These are phyloP conservation scores for Argyra leucocephala DNA, from an alignment of 2,888 invertebrate genomes.

Conservation along the genomic window DNA sequence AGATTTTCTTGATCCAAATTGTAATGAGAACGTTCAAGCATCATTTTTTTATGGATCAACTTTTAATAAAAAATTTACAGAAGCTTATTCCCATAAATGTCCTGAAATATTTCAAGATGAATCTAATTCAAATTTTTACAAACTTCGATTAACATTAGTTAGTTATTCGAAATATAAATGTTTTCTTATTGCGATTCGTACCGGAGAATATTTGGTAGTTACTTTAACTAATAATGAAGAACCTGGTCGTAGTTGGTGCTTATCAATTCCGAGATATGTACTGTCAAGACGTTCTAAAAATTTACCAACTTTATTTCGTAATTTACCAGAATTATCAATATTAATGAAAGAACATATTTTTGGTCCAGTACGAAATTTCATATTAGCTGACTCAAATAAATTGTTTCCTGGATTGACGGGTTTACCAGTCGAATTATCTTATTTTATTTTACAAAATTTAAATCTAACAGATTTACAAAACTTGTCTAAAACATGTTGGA, in stretches of 20 bases:
- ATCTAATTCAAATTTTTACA: conserved; percentile 11
- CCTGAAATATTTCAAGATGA: neutral
- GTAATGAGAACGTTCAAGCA: conserved; percentile 20
- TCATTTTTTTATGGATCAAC: conserved; percentile 21
- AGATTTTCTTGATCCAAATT: conserved; percentile 12
- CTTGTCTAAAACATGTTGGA: conserved; percentile 19
- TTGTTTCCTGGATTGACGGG: conserved; percentile 40
- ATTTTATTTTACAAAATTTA: conserved; percentile 30
- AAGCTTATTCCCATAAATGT: neutral
- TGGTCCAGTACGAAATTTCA: conserved; percentile 48
- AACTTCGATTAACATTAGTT: conserved; percentile 14
- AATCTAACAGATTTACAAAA: conserved; percentile 13
- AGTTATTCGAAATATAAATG: conserved; percentile 17
- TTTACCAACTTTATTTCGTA: conserved; percentile 31
- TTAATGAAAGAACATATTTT: conserved; percentile 49
- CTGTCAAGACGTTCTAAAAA: conserved; percentile 29
- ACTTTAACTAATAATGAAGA: conserved; percentile 31
- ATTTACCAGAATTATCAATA: conserved; percentile 44
- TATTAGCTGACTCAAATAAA: conserved; percentile 40
- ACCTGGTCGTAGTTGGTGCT: conserved; percentile 33
- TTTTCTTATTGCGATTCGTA: conserved; percentile 30
- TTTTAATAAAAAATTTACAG: conserved; percentile 23
- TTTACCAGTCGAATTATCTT: conserved; percentile 34
- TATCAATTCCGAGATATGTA: conserved; percentile 37
- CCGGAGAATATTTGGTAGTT: conserved; percentile 36